Evolutionary conservation across 1,140 invertebrate species (phyloP), one percentile per base, ranked within the genome.

Genomic region (Drosophila oshimai): DNA sequence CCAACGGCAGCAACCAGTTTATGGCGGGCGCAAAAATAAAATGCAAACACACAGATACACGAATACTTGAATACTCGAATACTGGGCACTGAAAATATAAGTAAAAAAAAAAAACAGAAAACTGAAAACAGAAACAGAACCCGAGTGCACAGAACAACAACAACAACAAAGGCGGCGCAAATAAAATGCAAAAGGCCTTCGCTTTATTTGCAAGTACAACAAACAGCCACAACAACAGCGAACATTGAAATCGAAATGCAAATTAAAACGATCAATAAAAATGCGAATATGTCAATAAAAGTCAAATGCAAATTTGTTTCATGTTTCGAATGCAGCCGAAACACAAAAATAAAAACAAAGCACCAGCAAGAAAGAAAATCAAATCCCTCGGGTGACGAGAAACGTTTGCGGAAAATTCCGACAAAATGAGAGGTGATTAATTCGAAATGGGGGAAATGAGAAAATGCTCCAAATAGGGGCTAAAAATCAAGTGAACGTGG

Each of bases 211-310:
- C 71, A 67, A 74, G 49, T 58, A 69, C 60, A 69, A 68, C 51
- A 71, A 69, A 68, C 51, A 71, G 54, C 41, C 51, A 42, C 60
- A 65, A 60, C 70, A 74, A 68, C 22, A 64, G 24, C 64, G 33
- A 60, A 78, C n/a, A 74, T 70, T 62, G 51, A 80, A 79, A 57
- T 67, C 67, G 58, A 87, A 86, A 86, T 86, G 81, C 81, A 86
- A 86, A 86, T 86, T 81, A 87, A 87, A 86, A 70, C 81, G 81
- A 86, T 86, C 81, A 86, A 86, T 86, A 86, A 86, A 86, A 86
- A 77, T 81, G 81, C 76, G 76, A 87, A 86, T 87, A 81, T 81
- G 69, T 86, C 81, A 86, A 86, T 86, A 86, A 86, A 86, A 86
- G 62, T 81, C 81, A 87, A 86, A 86, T 86, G 81, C 83, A 87